Conservation (phyloP, 2,888 invertebrate species). For the Rhagonycha fulva region DNA sequence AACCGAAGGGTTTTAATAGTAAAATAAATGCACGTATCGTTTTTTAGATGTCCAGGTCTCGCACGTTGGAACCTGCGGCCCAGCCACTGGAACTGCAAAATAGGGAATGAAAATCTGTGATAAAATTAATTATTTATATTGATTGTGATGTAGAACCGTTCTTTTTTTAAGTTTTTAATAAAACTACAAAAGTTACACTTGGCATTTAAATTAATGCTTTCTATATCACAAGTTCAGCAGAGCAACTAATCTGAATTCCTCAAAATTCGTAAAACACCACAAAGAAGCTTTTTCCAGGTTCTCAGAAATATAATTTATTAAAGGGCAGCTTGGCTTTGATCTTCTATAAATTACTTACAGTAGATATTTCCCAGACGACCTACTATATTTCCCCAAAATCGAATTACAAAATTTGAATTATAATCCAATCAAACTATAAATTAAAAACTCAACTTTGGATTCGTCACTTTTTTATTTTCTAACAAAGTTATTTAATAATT, state of each 20-base stretch:
- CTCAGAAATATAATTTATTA: constrained; percentile 6
- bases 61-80: constrained; percentile 1
- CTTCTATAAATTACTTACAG: constrained; percentile 5
- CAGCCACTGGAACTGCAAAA: not conserved
- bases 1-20: not conserved
- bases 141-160: not conserved
- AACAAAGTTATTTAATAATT: no score
- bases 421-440: not conserved
- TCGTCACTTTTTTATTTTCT: not conserved
- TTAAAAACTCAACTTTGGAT: not conserved
- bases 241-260: constrained; percentile 1
- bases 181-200: not conserved
- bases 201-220: not conserved
- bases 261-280: constrained; percentile 1
- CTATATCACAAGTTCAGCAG: not conserved
- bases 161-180: not conserved
- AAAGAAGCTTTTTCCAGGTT: not conserved
- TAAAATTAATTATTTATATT: not conserved
- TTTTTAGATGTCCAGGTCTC: not conserved
- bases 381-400: not conserved
- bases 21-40: not conserved
- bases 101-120: not conserved
- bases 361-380: constrained; percentile 6
- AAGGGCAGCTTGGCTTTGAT: constrained; percentile 6
- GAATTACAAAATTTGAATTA: constrained; percentile 3